These are phyloP conservation scores for Malurus melanocephalus DNA, from an alignment of 2,113 vertebrate genomes.

Conservation along the genomic window DNA sequence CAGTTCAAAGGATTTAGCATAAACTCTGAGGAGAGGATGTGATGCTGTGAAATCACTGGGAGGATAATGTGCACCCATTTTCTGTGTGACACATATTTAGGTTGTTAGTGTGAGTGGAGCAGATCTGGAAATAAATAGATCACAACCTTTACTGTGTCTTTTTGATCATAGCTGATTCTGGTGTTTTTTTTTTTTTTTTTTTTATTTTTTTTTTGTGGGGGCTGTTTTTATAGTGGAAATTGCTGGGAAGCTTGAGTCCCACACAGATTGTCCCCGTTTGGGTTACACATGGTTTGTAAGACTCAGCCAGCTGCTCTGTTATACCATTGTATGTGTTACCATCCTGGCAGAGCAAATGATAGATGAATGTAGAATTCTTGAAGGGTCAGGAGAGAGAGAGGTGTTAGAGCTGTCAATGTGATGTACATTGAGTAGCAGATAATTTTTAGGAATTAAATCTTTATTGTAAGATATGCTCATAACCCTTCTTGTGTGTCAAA, in stretches of 20 bases:
- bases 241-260: not conserved
- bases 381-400: not conserved
- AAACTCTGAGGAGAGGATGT: not conserved
- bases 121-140: not conserved
- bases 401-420: not conserved
- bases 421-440: not conserved
- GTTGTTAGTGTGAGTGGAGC: not conserved
- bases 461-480: rapidly evolving
- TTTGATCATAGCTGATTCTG: not conserved
- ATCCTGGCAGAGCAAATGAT: not conserved
- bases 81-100: not conserved
- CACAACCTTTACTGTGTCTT: not conserved
- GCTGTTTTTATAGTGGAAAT: not conserved
- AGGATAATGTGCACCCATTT: not conserved
- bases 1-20: not conserved
- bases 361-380: not conserved
- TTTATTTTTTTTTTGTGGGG: not conserved
- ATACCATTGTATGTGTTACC: rapidly evolving
- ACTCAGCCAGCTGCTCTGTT: not conserved
- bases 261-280: rapidly evolving
- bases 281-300: rapidly evolving
- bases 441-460: not conserved
- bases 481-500: not conserved
- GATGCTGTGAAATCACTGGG: not conserved
- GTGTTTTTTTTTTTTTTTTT: not conserved